phyloP scores from a whole-genome alignment of 2,797 vertebrate species.

The Lacerta bilineata region DNA sequence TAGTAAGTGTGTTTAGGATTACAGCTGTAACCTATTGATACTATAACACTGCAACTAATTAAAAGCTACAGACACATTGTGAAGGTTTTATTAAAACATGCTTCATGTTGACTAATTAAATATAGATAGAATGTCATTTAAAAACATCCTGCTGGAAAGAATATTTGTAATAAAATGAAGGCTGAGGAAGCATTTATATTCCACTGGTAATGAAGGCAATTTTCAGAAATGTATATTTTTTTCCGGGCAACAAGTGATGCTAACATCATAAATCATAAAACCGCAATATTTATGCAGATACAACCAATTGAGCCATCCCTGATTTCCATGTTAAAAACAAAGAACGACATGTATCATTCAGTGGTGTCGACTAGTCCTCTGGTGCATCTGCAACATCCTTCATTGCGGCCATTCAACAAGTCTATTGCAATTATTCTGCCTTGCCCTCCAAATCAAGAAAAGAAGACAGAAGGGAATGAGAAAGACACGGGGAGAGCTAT shows the following conservation, averaged over 20 bases:
- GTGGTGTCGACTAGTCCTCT: slow-evolving; percentile 86
- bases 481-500: slow-evolving; percentile 55
- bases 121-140: not conserved
- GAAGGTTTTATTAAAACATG: not conserved
- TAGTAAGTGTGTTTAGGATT: not conserved
- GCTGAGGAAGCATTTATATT: not conserved
- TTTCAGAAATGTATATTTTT: not conserved
- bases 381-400: slow-evolving; percentile 84
- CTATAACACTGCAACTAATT: not conserved
- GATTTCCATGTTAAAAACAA: slow-evolving; percentile 83
- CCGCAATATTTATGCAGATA: slow-evolving; percentile 76
- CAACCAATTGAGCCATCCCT: slow-evolving; percentile 86
- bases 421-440: slow-evolving; percentile 85
- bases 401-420: slow-evolving; percentile 80
- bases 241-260: not conserved
- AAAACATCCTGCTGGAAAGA: not conserved
- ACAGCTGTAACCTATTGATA: not conserved
- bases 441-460: slow-evolving; percentile 84
- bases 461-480: slow-evolving; percentile 75
- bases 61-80: not conserved
- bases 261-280: not conserved
- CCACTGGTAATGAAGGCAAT: not conserved
- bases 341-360: slow-evolving; percentile 77
- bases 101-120: not conserved
- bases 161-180: not conserved